A percentile compares a stretch with the other conserved stretches of the same genome.
These are phyloP conservation scores for Phaethornis superciliosus DNA, from an alignment of 2,113 vertebrate species.

Conservation along the genomic window DNA sequence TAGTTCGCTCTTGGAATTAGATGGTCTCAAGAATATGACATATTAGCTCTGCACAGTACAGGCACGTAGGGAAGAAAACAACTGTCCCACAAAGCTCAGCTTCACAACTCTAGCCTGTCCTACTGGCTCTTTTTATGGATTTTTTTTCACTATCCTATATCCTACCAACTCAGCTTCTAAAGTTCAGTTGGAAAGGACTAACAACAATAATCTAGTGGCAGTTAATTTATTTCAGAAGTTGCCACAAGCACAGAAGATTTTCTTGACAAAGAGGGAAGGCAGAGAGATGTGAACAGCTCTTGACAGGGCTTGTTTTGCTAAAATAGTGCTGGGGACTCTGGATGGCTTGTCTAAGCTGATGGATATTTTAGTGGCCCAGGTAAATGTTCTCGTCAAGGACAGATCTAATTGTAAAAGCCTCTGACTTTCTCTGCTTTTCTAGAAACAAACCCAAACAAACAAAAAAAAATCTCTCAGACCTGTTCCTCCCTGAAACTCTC, in stretches of 20 bases:
- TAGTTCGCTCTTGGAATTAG: not conserved
- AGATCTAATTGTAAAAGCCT: not conserved
- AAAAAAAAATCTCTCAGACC: not conserved
- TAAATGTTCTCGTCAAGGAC: not conserved
- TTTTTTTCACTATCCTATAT: not conserved
- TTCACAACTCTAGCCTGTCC: not conserved
- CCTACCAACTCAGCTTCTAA: not conserved
- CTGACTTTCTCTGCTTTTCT: not conserved
- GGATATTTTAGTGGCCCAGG: not conserved
- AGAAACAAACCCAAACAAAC: not conserved
- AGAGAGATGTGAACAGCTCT: not conserved
- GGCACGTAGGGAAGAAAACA: accelerated
- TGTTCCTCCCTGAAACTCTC: not conserved
- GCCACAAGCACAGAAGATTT: not conserved
- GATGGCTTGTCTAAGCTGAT: not conserved
- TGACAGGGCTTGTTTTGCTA: not conserved
- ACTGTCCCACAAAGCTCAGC: not conserved
- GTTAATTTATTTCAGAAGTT: not conserved
- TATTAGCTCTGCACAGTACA: not conserved
- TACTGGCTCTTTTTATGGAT: not conserved
- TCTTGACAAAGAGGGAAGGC: not conserved
- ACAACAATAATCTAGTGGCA: not conserved
- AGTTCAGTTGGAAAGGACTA: not conserved
- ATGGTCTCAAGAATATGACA: not conserved
- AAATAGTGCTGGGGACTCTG: not conserved